Percentiles rank a stretch among this genome's conserved stretches.
phyloP scores from a whole-genome alignment of 2,797 vertebrate genomes.

The Botia almorhae region DNA sequence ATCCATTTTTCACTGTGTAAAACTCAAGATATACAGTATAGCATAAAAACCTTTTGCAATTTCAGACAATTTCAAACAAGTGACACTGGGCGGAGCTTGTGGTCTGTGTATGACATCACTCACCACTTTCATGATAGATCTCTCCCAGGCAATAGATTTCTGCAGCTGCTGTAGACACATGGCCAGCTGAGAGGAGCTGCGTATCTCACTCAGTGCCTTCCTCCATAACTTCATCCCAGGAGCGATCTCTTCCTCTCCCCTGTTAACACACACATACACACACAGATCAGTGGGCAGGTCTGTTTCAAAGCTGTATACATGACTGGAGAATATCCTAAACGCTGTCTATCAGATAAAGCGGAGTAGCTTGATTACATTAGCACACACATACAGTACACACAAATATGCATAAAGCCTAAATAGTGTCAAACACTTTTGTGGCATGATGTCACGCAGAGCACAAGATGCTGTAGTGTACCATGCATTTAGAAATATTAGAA shows the following conservation, averaged over 20 bases:
- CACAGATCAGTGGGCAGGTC: not conserved
- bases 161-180: constrained; percentile 98
- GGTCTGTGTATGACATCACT: constrained; percentile 44
- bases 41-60: no score
- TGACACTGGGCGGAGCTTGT: no score
- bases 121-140: constrained; percentile 99
- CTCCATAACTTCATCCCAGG: constrained; percentile 98
- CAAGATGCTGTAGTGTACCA: constrained; percentile 40
- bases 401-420: not conserved
- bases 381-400: constrained; percentile 26
- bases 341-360: not conserved
- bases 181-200: constrained; percentile 95
- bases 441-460: constrained; percentile 23
- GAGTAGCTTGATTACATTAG: not conserved
- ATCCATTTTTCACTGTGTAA: no score
- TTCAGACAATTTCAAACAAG: no score
- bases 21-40: no score
- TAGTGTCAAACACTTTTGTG: constrained; percentile 9
- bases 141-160: constrained; percentile 99
- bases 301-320: constrained; percentile 1
- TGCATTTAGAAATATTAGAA: constrained; percentile 45
- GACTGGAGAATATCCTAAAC: not conserved
- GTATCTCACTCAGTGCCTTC: constrained; percentile 91
- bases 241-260: constrained; percentile 96
- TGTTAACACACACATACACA: constrained; percentile 64